Evolutionary conservation across 2,797 vertebrate species (phyloP), one percentile per base, ranked within the genome.

Genomic region (Dermochelys coriacea): DNA sequence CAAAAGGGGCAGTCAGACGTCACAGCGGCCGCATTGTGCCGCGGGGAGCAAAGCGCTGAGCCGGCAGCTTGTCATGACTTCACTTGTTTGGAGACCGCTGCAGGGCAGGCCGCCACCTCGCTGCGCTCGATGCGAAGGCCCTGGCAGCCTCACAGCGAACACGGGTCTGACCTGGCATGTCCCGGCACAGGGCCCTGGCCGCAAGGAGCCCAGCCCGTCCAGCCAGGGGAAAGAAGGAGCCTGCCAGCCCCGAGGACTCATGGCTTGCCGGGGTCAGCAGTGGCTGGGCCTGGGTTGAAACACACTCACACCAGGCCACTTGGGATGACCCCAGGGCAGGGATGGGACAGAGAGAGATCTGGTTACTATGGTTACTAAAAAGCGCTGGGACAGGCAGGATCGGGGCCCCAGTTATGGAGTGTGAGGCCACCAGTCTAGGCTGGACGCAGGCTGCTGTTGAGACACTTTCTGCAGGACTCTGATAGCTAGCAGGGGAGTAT

Each of bases 1-100:
- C 98, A 98, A 97, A 98, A 97, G 97, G 97, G 88, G 93, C 97
- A 94, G 97, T 97, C 96, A 97, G 97, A 95, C 85, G 93, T 94
- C 86, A 50, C 87, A 96, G 97, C 80, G 83, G 94, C 88, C 50
- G 97, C 97, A 98, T 98, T 98, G 97, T 98, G 97, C 97, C 96
- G 94, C 91, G 84, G 93, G 94, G 97, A 94, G 98, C 97, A 98
- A 98, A 99, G 98, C 98, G 99, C 99, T 99, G 99, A 99, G 98
- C 97, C 97, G 87, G 97, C 96, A 97, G 91, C 94, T 96, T 12
- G 90, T 57, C 93, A 91, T 97, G 94, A 93, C 97, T 97, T 97
- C 96, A 91, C 78, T 84, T 87, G 78, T 84, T 81, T 80, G 29
- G 37, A 45, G 90, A 88, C 95, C 54, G 37, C 86, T 71, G 83